Conservation (phyloP, 2,888 invertebrate species). For the Himalopsyche kuldschensis region DNA sequence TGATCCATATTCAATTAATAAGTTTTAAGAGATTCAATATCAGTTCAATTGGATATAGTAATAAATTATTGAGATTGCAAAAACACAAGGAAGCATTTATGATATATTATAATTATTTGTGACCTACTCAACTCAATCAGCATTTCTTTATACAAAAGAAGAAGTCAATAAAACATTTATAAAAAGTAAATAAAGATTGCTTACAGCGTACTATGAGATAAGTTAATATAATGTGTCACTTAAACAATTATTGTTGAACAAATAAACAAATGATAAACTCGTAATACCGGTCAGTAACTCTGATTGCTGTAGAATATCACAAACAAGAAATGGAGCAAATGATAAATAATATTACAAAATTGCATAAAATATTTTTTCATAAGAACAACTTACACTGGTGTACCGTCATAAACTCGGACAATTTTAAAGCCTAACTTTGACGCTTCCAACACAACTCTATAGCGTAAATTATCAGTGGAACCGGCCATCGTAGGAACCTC, state of each 20-base stretch:
- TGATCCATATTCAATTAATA: too few species aligned
- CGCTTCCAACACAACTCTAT: conserved; percentile 60
- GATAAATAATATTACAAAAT: not conserved
- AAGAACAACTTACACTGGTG: conserved; percentile 56
- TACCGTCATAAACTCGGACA: conserved; percentile 57
- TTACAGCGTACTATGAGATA: too few species aligned
- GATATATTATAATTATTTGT: too few species aligned
- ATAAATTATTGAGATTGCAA: too few species aligned
- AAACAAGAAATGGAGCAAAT: not conserved
- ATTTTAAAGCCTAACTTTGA: conserved; percentile 66
- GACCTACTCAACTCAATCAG: too few species aligned
- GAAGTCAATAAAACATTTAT: too few species aligned
- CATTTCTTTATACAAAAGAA: too few species aligned
- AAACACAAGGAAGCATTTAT: too few species aligned
- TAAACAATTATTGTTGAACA: conserved; percentile 36
- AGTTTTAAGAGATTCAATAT: too few species aligned
- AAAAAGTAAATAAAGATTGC: too few species aligned
- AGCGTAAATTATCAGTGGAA: conserved; percentile 55
- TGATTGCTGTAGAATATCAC: not conserved
- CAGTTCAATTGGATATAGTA: too few species aligned
- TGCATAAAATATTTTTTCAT: conserved; percentile 3
- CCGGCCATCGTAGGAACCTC: conserved; percentile 59
- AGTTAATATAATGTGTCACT: not conserved
- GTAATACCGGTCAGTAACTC: not conserved
- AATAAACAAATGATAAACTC: not conserved